A percentile compares a stretch with the other conserved stretches of the same genome.
Conservation (phyloP, 2,888 invertebrate genomes). For the Zhengitettix transpicula region DNA sequence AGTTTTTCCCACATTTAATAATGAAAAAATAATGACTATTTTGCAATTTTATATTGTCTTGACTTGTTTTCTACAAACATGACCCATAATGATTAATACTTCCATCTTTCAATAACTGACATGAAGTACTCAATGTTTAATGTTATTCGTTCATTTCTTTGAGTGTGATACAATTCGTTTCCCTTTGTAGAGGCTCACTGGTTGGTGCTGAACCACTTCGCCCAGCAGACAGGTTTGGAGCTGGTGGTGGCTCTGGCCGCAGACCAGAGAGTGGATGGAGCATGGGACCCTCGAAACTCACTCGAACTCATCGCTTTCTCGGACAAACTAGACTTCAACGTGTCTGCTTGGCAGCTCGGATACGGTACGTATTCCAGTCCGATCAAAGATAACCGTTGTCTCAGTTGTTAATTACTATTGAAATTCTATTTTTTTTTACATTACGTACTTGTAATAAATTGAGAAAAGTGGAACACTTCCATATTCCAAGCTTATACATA, state of each 20-base stretch:
- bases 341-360: conserved; percentile 53
- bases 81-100: no score
- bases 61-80: no score
- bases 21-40: no score
- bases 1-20: no score
- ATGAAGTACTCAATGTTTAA: no score
- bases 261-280: conserved; percentile 9
- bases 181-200: neutral
- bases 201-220: neutral
- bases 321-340: conserved; percentile 41
- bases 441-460: neutral
- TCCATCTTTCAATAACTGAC: no score
- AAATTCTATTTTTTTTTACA: neutral
- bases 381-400: neutral
- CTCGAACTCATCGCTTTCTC: conserved; percentile 49
- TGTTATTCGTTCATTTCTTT: no score
- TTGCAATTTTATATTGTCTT: no score
- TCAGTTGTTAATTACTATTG: neutral
- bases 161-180: neutral
- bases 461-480: no score
- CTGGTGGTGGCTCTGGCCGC: conserved; percentile 1
- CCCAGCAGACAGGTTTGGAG: neutral
- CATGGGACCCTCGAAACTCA: conserved; percentile 54
- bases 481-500: no score
- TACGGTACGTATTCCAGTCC: conserved; percentile 34